Evolutionary conservation across 2,888 invertebrate genomes (phyloP), one percentile per base, ranked within the genome.

Genomic region (Athetis lepigone): DNA sequence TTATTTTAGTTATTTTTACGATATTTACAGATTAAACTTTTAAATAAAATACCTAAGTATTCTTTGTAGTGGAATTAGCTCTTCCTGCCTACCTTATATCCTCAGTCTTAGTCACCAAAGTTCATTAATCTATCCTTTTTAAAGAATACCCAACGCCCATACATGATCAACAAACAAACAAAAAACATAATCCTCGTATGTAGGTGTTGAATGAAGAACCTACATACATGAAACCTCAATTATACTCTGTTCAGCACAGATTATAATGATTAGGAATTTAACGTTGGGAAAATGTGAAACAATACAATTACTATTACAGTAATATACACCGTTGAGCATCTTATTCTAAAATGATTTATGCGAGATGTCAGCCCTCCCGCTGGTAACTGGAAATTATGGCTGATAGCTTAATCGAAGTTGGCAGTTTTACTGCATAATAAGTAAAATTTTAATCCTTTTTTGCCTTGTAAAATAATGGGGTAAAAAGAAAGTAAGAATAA

Each of bases 161-260:
- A 75, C 70, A 65, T 50, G 47, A 60, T 16, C 47, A 58, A 63
- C 58, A 47, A 46, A 66, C 69, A 33, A 33, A 33, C 33, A 83
- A 83, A 81, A 83, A 77, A 77, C 60, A 46, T 57, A 67, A 77
- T 62, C 56, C 27, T 55, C 33, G 52, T 21, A 71, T 50, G 82
- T 83, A 68, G 84, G 83, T 70, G 80, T 73, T 58, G 52, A 71
- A 62, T 54, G n/a, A 71, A 59, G 55, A 65, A 61, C 61, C 57
- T 68, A 60, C 65, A 51, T 65, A 65, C 51, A 55, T 57, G 50
- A 68, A 60, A 57, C 58, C 33, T 65, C 45, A 70, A 67, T 70
- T 57, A 75, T 27, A 46, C n/a, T 63, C 40, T 52, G 52, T 52
- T 33, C 45, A 47, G 40, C 47, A 54, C 25, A 57, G 49, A 67